Conservation (phyloP, 1,140 invertebrate species). For the Drosophila lowei region DNA sequence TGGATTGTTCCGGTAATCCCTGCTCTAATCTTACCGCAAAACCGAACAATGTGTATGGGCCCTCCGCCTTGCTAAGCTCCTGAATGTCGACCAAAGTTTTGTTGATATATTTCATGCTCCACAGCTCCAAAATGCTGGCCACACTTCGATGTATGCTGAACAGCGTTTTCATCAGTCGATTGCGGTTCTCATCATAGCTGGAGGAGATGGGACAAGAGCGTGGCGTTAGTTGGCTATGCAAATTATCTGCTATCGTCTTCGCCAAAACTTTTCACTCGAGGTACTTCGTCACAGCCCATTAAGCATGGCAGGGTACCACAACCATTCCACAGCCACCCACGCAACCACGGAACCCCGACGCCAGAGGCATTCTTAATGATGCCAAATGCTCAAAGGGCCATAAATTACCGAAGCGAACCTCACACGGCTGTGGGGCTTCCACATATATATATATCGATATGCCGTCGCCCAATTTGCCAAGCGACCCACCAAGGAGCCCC, state of each 20-base stretch:
- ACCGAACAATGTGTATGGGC: constrained; percentile 86
- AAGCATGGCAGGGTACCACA: constrained; percentile 65
- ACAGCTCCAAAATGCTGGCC: constrained; percentile 90
- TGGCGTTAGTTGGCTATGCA: constrained; percentile 37
- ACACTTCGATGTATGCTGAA: constrained; percentile 93
- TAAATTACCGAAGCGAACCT: constrained; percentile 64
- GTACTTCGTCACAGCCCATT: constrained; percentile 73
- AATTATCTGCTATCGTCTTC: constrained; percentile 51
- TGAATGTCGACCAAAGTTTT: constrained; percentile 84
- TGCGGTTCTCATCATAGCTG: constrained; percentile 84
- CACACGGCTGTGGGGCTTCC: constrained; percentile 31
- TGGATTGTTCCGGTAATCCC: constrained; percentile 29
- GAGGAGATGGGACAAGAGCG: background rate
- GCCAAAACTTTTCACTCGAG: constrained; percentile 74
- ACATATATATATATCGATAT: constrained; percentile 25
- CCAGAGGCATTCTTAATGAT: constrained; percentile 65
- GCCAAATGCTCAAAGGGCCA: constrained; percentile 65
- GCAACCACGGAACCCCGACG: constrained; percentile 27
- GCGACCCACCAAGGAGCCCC: constrained; percentile 22
- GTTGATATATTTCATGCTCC: constrained; percentile 85
- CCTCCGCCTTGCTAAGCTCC: constrained; percentile 84
- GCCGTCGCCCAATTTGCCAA: constrained; percentile 27
- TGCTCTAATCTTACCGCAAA: constrained; percentile 83
- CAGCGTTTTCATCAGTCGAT: constrained; percentile 86
- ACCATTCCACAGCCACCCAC: constrained; percentile 26